Evolutionary conservation across 2,888 invertebrate genomes (phyloP), one percentile per base, ranked within the genome.

Genomic region (Eugnorisma glareosa): DNA sequence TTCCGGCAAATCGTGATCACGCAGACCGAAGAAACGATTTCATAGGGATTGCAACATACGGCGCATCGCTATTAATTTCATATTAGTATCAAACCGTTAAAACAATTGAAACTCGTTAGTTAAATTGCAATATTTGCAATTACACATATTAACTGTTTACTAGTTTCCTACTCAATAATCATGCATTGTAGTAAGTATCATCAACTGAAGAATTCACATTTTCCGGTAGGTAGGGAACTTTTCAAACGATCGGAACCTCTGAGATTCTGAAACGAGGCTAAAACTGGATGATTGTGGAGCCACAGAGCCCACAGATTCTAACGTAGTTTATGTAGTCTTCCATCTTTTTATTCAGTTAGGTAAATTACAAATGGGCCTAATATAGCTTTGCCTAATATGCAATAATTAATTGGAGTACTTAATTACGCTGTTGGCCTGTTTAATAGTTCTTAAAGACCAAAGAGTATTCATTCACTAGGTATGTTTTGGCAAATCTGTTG

Each of bases 1-100:
- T 84, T 88, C 77, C 84, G 81, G 68, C 75, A 67, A 81, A 80
- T 18, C 37, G 59, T 68, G 75, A 81, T 73, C 82, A 85, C 67
- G 77, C 70, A 64, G 45, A 57, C 43, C 37, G 40, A 71, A 80
- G 35, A 54, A 81, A 67, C 75, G 64, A 73, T 75, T 82, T 73
- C 69, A 72, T 77, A 75, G 72, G 57, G 37, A 79, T 85, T 85
- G 74, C 85, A 75, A 71, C 82, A 84, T 40, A 63, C 67, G 68
- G n/a, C 21, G 37, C 54, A 72, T 63, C 45, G 61, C 54, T 76
- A 72, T 73, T 78, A 84, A 72, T 74, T 83, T 77, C 64, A 72
- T 68, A 59, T 74, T 51, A 54, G 67, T 80, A 31, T 45, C 48
- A 63, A 69, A 70, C 48, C 40, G 67, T 51, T 76, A 71, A 74